Evolutionary conservation across 2,797 vertebrate species (phyloP).

Genomic region (Limosa lapponica): DNA sequence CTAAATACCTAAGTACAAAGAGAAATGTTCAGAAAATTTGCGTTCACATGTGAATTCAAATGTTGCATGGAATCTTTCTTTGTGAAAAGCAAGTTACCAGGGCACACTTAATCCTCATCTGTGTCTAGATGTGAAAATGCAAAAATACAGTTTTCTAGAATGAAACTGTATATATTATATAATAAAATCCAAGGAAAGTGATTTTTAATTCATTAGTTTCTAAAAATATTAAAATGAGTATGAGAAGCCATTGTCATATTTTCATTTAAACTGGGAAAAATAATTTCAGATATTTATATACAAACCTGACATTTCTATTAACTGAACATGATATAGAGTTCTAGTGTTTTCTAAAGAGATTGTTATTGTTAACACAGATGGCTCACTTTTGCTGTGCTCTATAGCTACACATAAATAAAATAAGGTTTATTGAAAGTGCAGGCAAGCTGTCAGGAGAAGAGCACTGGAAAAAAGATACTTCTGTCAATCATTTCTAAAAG

Average conservation of each 20-base stretch:
- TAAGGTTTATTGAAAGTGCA: background rate
- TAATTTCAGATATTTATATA: background rate
- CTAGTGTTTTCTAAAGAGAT: background rate
- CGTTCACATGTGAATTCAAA: background rate
- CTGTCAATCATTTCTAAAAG: background rate
- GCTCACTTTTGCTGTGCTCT: background rate
- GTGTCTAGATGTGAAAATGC: background rate
- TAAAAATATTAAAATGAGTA: background rate
- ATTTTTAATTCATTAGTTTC: background rate
- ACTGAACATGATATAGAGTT: background rate
- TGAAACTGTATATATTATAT: background rate
- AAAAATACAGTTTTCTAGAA: background rate
- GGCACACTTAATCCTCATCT: background rate
- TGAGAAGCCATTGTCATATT: background rate
- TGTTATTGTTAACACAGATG: background rate
- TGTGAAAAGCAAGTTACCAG: background rate
- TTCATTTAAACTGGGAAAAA: background rate
- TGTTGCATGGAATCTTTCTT: background rate
- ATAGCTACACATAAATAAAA: background rate
- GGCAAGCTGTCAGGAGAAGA: background rate
- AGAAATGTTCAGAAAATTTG: background rate
- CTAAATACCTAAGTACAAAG: background rate
- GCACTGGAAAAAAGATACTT: background rate
- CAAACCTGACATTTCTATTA: background rate
- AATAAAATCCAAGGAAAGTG: background rate